A percentile compares a stretch with the other conserved stretches of the same genome.
phyloP scores from a whole-genome alignment of 1,140 invertebrate genomes.

The Heliconius eleuchia region DNA sequence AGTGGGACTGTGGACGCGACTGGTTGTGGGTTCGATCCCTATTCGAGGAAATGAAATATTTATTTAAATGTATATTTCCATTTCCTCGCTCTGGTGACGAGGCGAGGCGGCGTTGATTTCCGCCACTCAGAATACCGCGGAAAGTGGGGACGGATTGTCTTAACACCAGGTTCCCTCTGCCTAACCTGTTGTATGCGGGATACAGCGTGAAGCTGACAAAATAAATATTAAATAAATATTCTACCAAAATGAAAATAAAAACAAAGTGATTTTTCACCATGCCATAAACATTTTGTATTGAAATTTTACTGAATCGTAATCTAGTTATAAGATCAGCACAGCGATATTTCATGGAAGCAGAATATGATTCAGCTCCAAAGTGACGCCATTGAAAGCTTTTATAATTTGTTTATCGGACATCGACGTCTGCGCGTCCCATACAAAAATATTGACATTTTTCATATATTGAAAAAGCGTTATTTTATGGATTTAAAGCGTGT shows the following conservation, averaged over 20 bases:
- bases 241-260: neutral
- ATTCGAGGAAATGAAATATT: too few relatives aligned
- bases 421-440: conserved; percentile 2
- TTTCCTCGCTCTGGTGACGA: too few relatives aligned
- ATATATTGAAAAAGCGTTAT: conserved; percentile 4
- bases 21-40: too few relatives aligned
- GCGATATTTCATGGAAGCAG: conserved; percentile 8
- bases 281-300: neutral
- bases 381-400: conserved; percentile 15
- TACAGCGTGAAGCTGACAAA: too few relatives aligned
- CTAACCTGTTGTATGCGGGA: too few relatives aligned
- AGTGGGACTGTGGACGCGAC: too few relatives aligned
- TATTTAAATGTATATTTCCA: too few relatives aligned
- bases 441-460: neutral
- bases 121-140: too few relatives aligned
- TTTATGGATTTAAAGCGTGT: conserved; percentile 10
- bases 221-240: neutral
- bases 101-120: too few relatives aligned
- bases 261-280: neutral
- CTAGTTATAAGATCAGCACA: conserved; percentile 12
- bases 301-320: conserved; percentile 1
- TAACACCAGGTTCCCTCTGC: too few relatives aligned
- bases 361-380: conserved; percentile 11
- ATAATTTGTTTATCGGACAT: conserved; percentile 14
- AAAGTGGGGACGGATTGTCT: too few relatives aligned